These are phyloP conservation scores for Apocrypta bakeri DNA, from an alignment of 1,140 invertebrate species.

Conservation along the genomic window DNA sequence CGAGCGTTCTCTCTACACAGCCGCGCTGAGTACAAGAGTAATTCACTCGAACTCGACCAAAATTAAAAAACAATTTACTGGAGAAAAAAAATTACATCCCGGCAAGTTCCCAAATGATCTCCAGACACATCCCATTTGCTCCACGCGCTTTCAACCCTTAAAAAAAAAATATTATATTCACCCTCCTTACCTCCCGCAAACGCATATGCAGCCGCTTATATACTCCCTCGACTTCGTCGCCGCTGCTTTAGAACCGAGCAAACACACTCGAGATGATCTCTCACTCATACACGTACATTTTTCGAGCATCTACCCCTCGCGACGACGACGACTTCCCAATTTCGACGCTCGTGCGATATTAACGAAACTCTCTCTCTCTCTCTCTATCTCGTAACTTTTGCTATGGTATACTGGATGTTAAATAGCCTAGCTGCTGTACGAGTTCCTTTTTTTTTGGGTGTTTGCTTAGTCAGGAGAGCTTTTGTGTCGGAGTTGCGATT, in stretches of 20 bases:
- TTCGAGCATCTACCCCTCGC: background rate
- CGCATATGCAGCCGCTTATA: background rate
- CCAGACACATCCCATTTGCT: background rate
- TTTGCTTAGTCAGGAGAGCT: slow-evolving; percentile 8
- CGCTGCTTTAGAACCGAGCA: slow-evolving; percentile 36
- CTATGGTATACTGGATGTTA: background rate
- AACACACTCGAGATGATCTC: slow-evolving; percentile 31
- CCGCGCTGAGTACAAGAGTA: too few relatives aligned
- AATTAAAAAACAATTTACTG: too few relatives aligned
- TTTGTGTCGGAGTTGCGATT: slow-evolving; percentile 12
- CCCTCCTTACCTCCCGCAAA: background rate
- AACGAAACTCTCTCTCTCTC: slow-evolving; percentile 31
- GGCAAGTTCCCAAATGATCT: background rate
- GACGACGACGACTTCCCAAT: slow-evolving; percentile 37
- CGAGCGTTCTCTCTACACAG: too few relatives aligned
- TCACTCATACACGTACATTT: slow-evolving; percentile 29
- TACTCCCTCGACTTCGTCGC: background rate
- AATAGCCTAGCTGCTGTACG: background rate
- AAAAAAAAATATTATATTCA: background rate
- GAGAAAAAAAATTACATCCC: too few relatives aligned
- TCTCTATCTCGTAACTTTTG: background rate
- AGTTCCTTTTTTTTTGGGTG: slow-evolving; percentile 7
- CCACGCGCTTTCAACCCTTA: background rate
- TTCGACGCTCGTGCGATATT: slow-evolving; percentile 25
- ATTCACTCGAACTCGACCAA: too few relatives aligned